Conservation (phyloP, 2,797 vertebrate species). For the Rhinella marina region DNA sequence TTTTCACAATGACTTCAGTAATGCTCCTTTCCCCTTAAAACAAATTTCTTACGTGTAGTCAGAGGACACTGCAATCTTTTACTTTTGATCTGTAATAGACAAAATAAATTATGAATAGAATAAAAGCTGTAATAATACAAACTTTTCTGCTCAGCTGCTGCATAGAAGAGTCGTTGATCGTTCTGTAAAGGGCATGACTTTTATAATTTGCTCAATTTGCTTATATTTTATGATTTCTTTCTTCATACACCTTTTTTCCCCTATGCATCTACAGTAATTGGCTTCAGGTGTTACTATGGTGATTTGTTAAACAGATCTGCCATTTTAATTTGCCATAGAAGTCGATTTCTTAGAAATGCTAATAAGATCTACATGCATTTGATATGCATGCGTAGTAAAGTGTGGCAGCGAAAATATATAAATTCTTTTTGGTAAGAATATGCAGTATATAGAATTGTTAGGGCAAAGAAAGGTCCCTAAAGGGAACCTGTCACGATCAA, state of each 20-base stretch:
- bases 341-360: slow-evolving; percentile 27
- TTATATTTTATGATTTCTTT: slow-evolving; percentile 14
- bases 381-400: neutral
- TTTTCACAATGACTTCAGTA: neutral
- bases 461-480: neutral
- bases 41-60: neutral
- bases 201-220: neutral
- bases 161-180: neutral
- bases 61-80: neutral
- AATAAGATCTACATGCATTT: slow-evolving; percentile 14
- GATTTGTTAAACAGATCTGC: neutral
- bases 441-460: neutral
- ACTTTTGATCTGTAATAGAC: neutral
- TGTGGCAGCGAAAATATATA: neutral
- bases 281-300: slow-evolving; percentile 34
- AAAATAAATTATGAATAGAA: no score
- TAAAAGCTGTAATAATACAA: neutral
- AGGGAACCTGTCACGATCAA: no score
- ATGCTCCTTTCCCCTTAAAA: neutral
- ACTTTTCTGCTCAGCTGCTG: neutral
- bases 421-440: slow-evolving; percentile 12
- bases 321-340: slow-evolving; percentile 33
- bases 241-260: neutral
- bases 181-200: neutral
- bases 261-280: neutral